Conservation (phyloP, 2,797 vertebrate genomes). For the Capromys pilorides region DNA sequence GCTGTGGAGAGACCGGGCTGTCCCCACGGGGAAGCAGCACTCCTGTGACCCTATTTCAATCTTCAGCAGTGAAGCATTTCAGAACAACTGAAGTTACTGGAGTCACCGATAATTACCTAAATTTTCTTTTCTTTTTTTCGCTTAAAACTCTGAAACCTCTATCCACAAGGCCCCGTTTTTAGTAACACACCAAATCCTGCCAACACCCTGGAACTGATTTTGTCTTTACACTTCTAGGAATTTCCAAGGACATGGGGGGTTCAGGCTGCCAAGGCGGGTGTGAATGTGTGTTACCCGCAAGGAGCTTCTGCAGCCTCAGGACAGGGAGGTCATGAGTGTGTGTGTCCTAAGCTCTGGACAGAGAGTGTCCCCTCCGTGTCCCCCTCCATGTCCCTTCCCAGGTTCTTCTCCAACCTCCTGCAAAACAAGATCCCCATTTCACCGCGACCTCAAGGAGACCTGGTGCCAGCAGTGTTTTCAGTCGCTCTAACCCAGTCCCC, state of each 20-base stretch:
- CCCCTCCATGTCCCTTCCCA: background rate
- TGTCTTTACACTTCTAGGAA: constrained; percentile 80
- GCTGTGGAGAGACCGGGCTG: constrained; percentile 21
- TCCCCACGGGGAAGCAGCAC: background rate
- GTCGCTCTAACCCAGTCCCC: constrained; percentile 50
- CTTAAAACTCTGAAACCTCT: constrained; percentile 66
- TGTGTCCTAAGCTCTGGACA: constrained; percentile 2
- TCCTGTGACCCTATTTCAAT: constrained; percentile 50
- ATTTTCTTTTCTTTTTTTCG: constrained; percentile 61
- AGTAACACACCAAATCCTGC: constrained; percentile 75
- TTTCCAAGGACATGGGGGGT: constrained; percentile 61
- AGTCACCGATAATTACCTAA: constrained; percentile 67
- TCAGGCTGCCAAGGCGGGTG: constrained; percentile 63
- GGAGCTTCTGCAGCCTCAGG: constrained; percentile 3
- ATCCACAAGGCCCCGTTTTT: constrained; percentile 77
- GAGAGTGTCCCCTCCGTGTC: background rate
- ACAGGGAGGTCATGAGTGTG: constrained; percentile 36
- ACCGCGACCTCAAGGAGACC: constrained; percentile 56
- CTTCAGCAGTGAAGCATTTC: constrained; percentile 64
- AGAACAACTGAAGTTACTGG: constrained; percentile 56
- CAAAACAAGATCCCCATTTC: constrained; percentile 61
- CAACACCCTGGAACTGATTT: constrained; percentile 71
- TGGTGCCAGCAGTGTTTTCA: constrained; percentile 61
- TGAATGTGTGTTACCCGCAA: constrained; percentile 42
- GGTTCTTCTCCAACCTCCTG: constrained; percentile 10